Evolutionary conservation across 2,888 invertebrate species (phyloP).

Genomic region (Charanyca ferruginea): DNA sequence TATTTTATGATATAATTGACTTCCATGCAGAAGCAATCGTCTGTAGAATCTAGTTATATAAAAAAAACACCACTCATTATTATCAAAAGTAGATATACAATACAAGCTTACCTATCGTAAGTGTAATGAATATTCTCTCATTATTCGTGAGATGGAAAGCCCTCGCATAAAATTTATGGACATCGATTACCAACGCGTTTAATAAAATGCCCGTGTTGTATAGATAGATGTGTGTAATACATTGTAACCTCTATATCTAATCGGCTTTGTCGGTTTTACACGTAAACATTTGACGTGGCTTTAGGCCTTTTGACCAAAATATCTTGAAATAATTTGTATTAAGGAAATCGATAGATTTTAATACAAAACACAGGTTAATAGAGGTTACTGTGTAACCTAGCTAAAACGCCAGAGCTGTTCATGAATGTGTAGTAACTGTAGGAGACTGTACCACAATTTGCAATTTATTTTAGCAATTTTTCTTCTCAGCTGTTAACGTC

Average conservation of each 20-base stretch:
- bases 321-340: no score
- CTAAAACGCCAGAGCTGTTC: no score
- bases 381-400: no score
- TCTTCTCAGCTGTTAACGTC: no score
- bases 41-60: no score
- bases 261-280: conserved; percentile 67
- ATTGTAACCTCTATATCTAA: conserved; percentile 66
- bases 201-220: conserved; percentile 32
- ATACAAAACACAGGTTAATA: no score
- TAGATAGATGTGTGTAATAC: conserved; percentile 66
- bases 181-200: conserved; percentile 46
- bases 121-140: conserved; percentile 46
- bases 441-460: no score
- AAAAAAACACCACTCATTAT: conserved; percentile 3
- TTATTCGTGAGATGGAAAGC: conserved; percentile 44
- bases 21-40: no score
- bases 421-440: no score
- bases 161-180: conserved; percentile 50
- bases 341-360: no score
- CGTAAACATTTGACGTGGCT: conserved; percentile 46
- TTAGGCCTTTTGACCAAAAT: conserved; percentile 3
- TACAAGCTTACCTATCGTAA: conserved; percentile 13
- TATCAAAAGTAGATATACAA: conserved; percentile 15
- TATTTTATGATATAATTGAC: no score
- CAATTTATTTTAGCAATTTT: no score